A percentile compares a stretch with the other conserved stretches of the same genome.
phyloP scores from a whole-genome alignment of 2,113 vertebrate genomes.

The Puma concolor region DNA sequence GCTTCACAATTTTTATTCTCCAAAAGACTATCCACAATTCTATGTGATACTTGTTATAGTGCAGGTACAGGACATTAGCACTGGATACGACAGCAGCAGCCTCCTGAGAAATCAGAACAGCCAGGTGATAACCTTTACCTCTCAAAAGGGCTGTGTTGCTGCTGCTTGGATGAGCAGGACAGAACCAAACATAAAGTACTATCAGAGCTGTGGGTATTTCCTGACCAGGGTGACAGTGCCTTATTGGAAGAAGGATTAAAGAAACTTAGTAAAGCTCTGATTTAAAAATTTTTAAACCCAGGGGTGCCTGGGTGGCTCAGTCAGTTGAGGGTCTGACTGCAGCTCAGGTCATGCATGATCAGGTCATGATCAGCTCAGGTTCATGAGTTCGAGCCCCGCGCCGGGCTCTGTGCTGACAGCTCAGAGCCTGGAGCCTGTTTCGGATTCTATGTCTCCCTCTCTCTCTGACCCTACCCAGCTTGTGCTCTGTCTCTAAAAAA shows the following conservation, averaged over 20 bases:
- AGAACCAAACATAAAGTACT: constrained; percentile 96
- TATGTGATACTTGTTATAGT: constrained; percentile 87
- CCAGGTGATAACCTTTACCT: constrained; percentile 95
- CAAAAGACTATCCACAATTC: constrained; percentile 86
- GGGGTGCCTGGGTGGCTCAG: no score
- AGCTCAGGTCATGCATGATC: no score
- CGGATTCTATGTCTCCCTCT: no score
- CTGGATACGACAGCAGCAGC: constrained; percentile 93
- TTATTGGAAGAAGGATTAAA: constrained; percentile 89
- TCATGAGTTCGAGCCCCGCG: no score
- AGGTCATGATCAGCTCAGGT: no score
- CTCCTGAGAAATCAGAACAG: constrained; percentile 86
- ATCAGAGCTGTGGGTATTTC: constrained; percentile 90
- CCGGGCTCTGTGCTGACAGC: no score
- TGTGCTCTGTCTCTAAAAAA: no score
- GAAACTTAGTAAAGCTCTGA: constrained; percentile 86
- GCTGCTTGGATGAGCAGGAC: constrained; percentile 94
- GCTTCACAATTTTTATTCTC: constrained; percentile 88
- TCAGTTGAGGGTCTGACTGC: no score
- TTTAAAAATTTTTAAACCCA: constrained; percentile 92
- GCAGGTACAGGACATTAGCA: constrained; percentile 91
- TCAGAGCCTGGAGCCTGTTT: no score
- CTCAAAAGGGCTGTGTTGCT: constrained; percentile 92
- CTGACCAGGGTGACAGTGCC: constrained; percentile 86
- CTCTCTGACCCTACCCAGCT: no score